A percentile compares a stretch with the other conserved stretches of the same genome.
phyloP scores from a whole-genome alignment of 1,140 invertebrate species.

The Rhynchophorus ferrugineus region DNA sequence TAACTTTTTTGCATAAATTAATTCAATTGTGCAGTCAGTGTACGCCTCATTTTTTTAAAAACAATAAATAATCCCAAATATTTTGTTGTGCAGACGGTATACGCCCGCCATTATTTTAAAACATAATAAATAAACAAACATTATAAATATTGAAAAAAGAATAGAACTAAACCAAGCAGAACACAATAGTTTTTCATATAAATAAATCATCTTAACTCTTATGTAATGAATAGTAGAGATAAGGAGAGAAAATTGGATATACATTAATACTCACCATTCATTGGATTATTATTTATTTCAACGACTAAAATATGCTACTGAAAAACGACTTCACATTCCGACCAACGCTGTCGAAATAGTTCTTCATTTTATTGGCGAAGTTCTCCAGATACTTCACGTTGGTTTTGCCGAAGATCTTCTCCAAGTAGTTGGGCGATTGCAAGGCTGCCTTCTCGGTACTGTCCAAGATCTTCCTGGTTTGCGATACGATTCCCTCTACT shows the following conservation, averaged over 20 bases:
- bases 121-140: too few species aligned
- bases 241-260: too few species aligned
- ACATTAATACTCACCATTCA: too few species aligned
- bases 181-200: neutral
- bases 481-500: neutral
- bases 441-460: neutral
- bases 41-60: too few species aligned
- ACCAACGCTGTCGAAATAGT: neutral
- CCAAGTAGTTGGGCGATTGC: neutral
- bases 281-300: too few species aligned
- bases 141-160: conserved; percentile 1
- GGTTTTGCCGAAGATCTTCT: conserved; percentile 1
- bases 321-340: neutral
- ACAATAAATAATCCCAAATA: too few species aligned
- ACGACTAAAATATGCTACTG: neutral
- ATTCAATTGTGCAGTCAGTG: too few species aligned
- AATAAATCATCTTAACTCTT: too few species aligned
- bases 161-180: neutral
- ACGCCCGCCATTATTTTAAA: too few species aligned
- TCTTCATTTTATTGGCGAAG: neutral
- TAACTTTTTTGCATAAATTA: too few species aligned
- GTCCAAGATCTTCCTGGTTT: neutral
- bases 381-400: conserved; percentile 1
- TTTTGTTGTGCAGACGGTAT: too few species aligned
- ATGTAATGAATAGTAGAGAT: too few species aligned